These are phyloP conservation scores for Elephantulus edwardii DNA, from an alignment of 2,113 vertebrate species.

Conservation along the genomic window DNA sequence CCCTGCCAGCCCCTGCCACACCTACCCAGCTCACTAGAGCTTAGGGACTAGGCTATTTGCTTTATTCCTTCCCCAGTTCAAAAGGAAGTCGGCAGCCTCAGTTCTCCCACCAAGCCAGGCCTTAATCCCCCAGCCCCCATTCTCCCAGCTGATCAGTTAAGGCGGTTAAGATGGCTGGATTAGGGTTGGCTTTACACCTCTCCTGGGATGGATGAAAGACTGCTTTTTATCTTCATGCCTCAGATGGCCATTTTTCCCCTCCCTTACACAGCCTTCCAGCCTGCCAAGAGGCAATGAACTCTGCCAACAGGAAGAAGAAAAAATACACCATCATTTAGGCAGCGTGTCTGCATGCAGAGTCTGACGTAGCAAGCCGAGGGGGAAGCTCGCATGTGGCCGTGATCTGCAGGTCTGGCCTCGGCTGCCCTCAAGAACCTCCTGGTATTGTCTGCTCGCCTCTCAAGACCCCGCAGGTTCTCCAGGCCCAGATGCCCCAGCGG, in stretches of 20 bases:
- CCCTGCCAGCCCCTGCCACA: not conserved
- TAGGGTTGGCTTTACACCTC: constrained; percentile 86
- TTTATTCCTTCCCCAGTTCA: constrained; percentile 86
- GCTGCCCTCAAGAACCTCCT: not conserved
- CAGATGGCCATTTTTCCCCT: constrained; percentile 78
- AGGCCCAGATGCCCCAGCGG: not conserved
- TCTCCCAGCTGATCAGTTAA: constrained; percentile 87
- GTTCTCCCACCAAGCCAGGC: constrained; percentile 83
- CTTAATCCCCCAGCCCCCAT: constrained; percentile 85
- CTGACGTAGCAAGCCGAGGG: not conserved
- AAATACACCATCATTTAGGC: constrained; percentile 77
- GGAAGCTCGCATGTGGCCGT: not conserved
- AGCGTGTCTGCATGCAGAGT: fast-evolving
- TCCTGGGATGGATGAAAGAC: constrained; percentile 80
- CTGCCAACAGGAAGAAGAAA: constrained; percentile 80
- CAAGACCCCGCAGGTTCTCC: too few relatives aligned
- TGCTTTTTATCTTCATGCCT: constrained; percentile 86
- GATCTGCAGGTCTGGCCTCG: not conserved
- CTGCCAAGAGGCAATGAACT: constrained; percentile 81
- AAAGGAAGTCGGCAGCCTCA: constrained; percentile 82
- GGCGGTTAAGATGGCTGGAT: constrained; percentile 86
- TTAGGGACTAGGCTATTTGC: constrained; percentile 85
- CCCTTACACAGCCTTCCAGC: constrained; percentile 59
- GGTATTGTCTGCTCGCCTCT: not conserved
- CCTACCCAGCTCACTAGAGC: constrained; percentile 74